Evolutionary conservation across 64 coral and sea anemone genomes (phyloP), one percentile per base, ranked within the genome.

Genomic region (Actinia tenebrosa): DNA sequence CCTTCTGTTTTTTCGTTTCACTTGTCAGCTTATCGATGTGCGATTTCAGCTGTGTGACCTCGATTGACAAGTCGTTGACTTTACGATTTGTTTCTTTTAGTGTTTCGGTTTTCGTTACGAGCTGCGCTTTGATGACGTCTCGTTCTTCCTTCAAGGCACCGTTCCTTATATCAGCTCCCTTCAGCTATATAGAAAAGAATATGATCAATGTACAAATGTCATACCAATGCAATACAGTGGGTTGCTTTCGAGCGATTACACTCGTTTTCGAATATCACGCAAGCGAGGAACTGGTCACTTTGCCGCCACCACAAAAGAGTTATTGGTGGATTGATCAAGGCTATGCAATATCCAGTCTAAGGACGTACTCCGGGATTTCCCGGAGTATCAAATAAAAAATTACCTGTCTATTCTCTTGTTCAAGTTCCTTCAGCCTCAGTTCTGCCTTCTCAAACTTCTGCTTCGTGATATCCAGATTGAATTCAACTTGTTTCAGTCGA

Each of bases 381-480:
- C 30, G 30, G 30, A 37, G 0, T 58, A 58, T 58, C 0, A 6
- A 10, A 37, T 15, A 0, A 0, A 1, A 6, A 14, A 75, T 26
- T 30, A 75, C 69, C 80, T 89, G 80, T 18, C 88, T 78, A 46
- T 89, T 89, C 16, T 89, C 88, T 25, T 27, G 80, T 84, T 89
- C 88, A 22, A 89, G 45, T 69, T 89, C 88, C 25, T 89, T 89
- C 17, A 84, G 60, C n/a, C 88, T 62, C 37, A 23, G 1, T 27
- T 89, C 88, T 1, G 88, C 88, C 71, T 89, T 89, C 25, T 89
- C 80, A 10, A 80, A 84, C 56, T 89, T 84, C 61, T 89, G 88
- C 22, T 89, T 89, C 8, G 88, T 89, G 10, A 89, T 50, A 13
- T 89, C 88, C 19, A 89, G 20, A 46, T 69, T 84, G 15, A 89